Evolutionary conservation across 2,797 vertebrate species (phyloP), one percentile per base, ranked within the genome.

Genomic region (Meriones psammophilus): DNA sequence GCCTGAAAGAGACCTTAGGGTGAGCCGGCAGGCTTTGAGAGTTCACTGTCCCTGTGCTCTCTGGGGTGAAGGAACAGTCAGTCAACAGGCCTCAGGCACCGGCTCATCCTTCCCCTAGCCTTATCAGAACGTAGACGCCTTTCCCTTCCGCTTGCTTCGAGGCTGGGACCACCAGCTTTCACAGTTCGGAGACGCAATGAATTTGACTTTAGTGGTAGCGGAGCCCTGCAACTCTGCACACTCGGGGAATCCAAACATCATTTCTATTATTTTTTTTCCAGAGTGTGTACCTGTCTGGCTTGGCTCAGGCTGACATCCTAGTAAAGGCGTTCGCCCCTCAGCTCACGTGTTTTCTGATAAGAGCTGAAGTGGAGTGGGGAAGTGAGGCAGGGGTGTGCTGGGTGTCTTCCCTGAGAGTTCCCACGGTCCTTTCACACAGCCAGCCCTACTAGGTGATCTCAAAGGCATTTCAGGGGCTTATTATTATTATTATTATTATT

Each of bases 1-100:
- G 50, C 33, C 60, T 12, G 13, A 46, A 46, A 54, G 66, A 80
- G 64, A 24, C 56, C 81, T 89, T 60, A 62, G 81, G 88, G 88
- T 95, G 73, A 85, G 73, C 94, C 5, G 28, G 95, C 95, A 95
- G 94, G 56, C 66, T 79, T 60, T 60, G 50, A 20, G 56, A 95
- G 74, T 74, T 92, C 92, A 88, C 85, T 93, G 92, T 62, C 78
- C 62, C 83, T 94, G 92, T 88, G 89, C 91, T 93, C 93, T 93
- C 88, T 92, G 89, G 93, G 95, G 95, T 95, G 93, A 97, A 94
- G 83, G 92, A 94, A 94, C 69, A 96, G 96, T 92, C 69, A 96
- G 96, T 94, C 96, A 96, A 56, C 8, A 2, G 88, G 54, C 73
- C 58, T 46, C 80, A 69, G 64, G 62, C 85, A 46, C 0, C 1